A percentile compares a stretch with the other conserved stretches of the same genome.
Conservation (phyloP, 2,797 vertebrate genomes). For the Poecilia velifera region DNA sequence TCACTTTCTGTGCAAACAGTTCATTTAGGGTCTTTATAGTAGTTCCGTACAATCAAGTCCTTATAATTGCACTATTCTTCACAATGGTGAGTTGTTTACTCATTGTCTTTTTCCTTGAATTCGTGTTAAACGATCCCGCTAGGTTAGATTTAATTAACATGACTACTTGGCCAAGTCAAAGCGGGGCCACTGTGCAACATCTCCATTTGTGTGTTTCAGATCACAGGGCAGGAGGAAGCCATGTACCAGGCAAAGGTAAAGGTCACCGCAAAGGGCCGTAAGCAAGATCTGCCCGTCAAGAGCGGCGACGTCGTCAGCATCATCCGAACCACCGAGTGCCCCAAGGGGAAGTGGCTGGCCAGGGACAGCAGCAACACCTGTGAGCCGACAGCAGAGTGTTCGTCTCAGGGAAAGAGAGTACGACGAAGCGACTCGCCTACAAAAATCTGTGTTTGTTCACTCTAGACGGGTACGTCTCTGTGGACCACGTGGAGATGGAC, state of each 20-base stretch:
- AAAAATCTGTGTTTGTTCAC: slow-evolving; percentile 11
- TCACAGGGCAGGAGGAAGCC: slow-evolving; percentile 76
- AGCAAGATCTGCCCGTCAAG: slow-evolving; percentile 65
- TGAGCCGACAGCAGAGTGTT: slow-evolving; percentile 71
- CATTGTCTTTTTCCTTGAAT: background rate
- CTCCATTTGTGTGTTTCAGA: slow-evolving; percentile 60
- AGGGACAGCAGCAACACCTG: slow-evolving; percentile 77
- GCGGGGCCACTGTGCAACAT: background rate
- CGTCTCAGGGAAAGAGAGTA: background rate
- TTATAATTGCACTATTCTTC: background rate
- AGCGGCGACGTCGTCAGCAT: slow-evolving; percentile 72
- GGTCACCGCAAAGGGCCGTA: slow-evolving; percentile 68
- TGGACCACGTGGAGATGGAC: slow-evolving; percentile 73
- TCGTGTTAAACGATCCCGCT: background rate
- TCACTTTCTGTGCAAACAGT: background rate
- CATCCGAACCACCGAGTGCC: slow-evolving; percentile 74
- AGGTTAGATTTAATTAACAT: background rate
- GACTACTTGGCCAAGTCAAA: background rate
- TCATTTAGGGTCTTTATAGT: background rate
- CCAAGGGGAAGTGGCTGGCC: slow-evolving; percentile 79
- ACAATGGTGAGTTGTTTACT: background rate
- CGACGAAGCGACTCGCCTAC: too few relatives aligned
- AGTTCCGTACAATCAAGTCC: background rate
- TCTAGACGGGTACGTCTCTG: slow-evolving; percentile 77
- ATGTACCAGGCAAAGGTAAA: slow-evolving; percentile 70